Conservation (phyloP, 2,888 invertebrate genomes). For the Empis livida region DNA sequence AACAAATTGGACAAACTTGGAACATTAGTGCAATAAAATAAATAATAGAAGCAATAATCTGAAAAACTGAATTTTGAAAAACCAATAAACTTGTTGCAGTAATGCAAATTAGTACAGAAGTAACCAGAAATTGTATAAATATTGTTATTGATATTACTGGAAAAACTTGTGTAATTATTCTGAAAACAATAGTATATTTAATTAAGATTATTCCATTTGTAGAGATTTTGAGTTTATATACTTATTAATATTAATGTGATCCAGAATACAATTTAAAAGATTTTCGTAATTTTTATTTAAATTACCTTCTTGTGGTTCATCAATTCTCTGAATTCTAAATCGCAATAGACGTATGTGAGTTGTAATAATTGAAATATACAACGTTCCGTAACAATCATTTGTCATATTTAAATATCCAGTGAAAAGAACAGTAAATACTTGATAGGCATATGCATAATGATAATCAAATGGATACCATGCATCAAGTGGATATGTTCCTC, state of each 20-base stretch:
- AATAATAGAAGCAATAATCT: too few relatives aligned
- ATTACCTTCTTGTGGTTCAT: too few relatives aligned
- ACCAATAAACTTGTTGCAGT: too few relatives aligned
- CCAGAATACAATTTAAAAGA: too few relatives aligned
- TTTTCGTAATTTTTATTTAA: too few relatives aligned
- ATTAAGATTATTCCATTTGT: too few relatives aligned
- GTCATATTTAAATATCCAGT: neutral
- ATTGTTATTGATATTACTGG: conserved; percentile 16
- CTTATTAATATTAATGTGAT: too few relatives aligned
- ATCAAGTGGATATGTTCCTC: neutral
- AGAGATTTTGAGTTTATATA: too few relatives aligned
- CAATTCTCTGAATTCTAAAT: neutral
- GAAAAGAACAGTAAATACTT: neutral
- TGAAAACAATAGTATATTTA: too few relatives aligned
- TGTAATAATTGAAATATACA: neutral
- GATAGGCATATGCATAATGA: neutral
- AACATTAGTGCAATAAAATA: too few relatives aligned
- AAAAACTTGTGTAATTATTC: conserved; percentile 8
- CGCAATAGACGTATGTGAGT: neutral
- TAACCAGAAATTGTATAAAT: conserved; percentile 16
- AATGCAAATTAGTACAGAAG: conserved; percentile 9
- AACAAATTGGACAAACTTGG: too few relatives aligned
- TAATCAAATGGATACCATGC: conserved; percentile 1
- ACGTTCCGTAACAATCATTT: neutral
- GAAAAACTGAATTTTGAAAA: too few relatives aligned